These are phyloP conservation scores for Plagodis dolabraria DNA, from an alignment of 2,888 invertebrate species.

Conservation along the genomic window DNA sequence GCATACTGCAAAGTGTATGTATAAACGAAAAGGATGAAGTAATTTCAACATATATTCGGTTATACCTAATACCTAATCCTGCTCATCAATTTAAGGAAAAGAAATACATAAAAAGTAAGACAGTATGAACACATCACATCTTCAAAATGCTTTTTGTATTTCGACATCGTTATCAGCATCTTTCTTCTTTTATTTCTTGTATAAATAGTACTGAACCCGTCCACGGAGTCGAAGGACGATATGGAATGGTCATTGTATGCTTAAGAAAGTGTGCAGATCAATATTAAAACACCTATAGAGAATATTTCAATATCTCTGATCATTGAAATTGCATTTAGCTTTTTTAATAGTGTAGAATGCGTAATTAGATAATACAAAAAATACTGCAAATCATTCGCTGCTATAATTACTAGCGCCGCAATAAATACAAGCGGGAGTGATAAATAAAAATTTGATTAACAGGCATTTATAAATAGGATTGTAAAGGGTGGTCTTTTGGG, in stretches of 20 bases:
- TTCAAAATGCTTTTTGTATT: too few species aligned
- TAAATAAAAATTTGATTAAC: constrained; percentile 78
- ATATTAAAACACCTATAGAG: too few species aligned
- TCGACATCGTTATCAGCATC: too few species aligned
- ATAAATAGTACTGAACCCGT: too few species aligned
- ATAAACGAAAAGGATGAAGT: constrained; percentile 43
- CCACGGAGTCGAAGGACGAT: too few species aligned
- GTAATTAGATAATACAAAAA: neutral
- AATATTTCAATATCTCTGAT: neutral
- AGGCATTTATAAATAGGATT: constrained; percentile 80
- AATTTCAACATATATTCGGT: neutral
- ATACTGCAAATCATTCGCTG: constrained; percentile 7
- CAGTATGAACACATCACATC: too few species aligned
- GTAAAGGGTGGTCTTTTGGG: constrained; percentile 76
- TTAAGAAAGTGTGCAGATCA: too few species aligned
- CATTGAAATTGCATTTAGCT: neutral
- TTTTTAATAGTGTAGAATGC: neutral
- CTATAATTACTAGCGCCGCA: constrained; percentile 15
- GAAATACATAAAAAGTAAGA: too few species aligned
- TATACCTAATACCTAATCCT: too few species aligned
- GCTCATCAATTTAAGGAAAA: too few species aligned
- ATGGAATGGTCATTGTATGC: too few species aligned
- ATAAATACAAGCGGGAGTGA: constrained; percentile 42
- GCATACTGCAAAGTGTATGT: constrained; percentile 51
- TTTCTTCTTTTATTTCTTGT: too few species aligned